These are phyloP conservation scores for Girardia tigrina DNA, from an alignment of 2,888 invertebrate genomes.

Conservation along the genomic window DNA sequence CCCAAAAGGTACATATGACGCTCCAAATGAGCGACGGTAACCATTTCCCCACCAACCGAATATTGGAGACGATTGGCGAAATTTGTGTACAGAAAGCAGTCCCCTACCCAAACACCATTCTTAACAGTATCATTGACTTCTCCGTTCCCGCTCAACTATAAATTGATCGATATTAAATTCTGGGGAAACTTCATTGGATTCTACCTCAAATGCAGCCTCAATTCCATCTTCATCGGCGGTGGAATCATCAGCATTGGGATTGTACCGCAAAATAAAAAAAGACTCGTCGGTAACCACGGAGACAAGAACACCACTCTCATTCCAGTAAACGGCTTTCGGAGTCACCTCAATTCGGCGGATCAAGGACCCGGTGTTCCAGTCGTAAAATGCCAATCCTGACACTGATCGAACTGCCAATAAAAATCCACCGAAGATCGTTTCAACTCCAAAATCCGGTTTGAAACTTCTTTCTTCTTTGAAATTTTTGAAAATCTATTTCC, in stretches of 20 bases:
- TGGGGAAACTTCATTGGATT: constrained; percentile 36
- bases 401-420: constrained; percentile 79
- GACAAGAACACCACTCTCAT: constrained; percentile 79
- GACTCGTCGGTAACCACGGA: constrained; percentile 85
- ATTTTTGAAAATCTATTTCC: constrained; percentile 70
- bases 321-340: constrained; percentile 81
- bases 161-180: not conserved
- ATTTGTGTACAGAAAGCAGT: constrained; percentile 98
- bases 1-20: constrained; percentile 79
- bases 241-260: constrained; percentile 63
- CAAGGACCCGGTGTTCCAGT: constrained; percentile 84
- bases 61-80: constrained; percentile 90
- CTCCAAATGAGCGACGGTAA: constrained; percentile 90
- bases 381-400: constrained; percentile 81
- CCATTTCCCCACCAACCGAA: constrained; percentile 96
- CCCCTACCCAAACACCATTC: constrained; percentile 91
- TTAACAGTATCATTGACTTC: constrained; percentile 79
- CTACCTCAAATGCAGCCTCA: constrained; percentile 84
- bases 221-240: constrained; percentile 71
- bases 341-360: constrained; percentile 89
- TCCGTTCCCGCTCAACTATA: constrained; percentile 59
- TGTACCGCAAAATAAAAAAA: constrained; percentile 80
- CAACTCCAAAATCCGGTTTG: constrained; percentile 87
- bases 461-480: constrained; percentile 91
- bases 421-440: constrained; percentile 78